Base-by-base conservation (phyloP, 2,113 vertebrate species). In the Chaenogobius annularis region DNA sequence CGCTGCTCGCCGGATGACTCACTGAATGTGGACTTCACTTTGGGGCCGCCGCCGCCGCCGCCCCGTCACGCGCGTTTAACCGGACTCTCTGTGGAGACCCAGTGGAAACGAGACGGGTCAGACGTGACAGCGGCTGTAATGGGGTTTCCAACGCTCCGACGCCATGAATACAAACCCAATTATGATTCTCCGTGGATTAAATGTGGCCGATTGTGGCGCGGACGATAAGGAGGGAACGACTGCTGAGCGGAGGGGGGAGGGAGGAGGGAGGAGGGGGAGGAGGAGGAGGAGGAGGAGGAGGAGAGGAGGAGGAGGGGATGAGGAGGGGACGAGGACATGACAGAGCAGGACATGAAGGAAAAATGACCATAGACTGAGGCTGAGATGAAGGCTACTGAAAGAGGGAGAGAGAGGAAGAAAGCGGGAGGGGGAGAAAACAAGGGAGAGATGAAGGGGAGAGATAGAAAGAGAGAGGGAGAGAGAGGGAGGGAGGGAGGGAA, bases 181-280 rank as follows among this genome's bases (percentile, higher is more conserved):
- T 92, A 90, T 90, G 65, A 81, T 83, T 80, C 83, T 83, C 73
- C 20, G 69, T 81, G 91, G 89, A 90, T 91, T 90, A 91, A 88
- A 87, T 87, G 75, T 84, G 86, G 87, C 72, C 64, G 63, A 84
- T 86, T 86, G 82, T 87, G 77, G 79, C 37, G 67, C 47, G 47
- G 23, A 61, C 23, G 88, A 90, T 90, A 89, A 90, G 78, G 59
- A 43, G 65, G 69, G 74, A 66, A 77, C 77, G 74, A 70, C 78
- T 69, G 85, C 82, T 72, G 52, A 79, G 72, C 37, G 73, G 74
- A 68, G 40, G 15, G 15, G 15, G 15, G 1, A 12, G 10, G 44
- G 10, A 46, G 3, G 44, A 3, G 44, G 10, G 47, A 31, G 26
- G 26, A 31, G 26, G 15, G 15, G 15, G 47, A 15, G 15, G 1